These are phyloP conservation scores for Drosophila longiperda DNA, from an alignment of 2,888 invertebrate genomes.

Conservation along the genomic window DNA sequence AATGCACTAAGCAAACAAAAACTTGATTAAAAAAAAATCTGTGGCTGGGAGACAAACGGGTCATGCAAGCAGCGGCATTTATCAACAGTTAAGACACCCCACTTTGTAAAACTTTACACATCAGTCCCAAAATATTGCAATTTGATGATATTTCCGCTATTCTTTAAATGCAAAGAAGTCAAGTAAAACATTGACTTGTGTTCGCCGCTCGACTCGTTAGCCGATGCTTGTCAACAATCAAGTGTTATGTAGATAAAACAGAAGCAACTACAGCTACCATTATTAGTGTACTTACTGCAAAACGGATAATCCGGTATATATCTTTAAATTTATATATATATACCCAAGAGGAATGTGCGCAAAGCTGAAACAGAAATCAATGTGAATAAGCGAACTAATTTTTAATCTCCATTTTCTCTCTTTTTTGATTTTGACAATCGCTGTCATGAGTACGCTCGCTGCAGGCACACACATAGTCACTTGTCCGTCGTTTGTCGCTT, in stretches of 20 bases:
- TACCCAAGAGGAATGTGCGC: slow-evolving; percentile 64
- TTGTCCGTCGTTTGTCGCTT: slow-evolving; percentile 23
- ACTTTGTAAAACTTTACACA: no score
- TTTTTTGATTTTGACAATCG: slow-evolving; percentile 27
- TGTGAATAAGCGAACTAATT: slow-evolving; percentile 25
- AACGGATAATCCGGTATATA: slow-evolving; percentile 34
- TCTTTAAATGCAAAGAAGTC: no score
- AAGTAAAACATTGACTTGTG: no score
- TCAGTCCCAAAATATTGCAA: no score
- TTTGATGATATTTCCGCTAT: no score
- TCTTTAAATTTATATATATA: neutral
- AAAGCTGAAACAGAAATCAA: slow-evolving; percentile 65
- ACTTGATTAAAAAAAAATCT: no score
- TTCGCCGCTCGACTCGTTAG: no score
- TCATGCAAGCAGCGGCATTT: no score
- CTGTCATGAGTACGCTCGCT: slow-evolving; percentile 14
- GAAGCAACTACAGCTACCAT: slow-evolving; percentile 44
- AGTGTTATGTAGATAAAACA: slow-evolving; percentile 2
- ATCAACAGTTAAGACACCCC: no score
- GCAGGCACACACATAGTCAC: neutral
- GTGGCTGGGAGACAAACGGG: no score
- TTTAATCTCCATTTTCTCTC: neutral
- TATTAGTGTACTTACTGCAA: slow-evolving; percentile 30
- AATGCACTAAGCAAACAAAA: no score
- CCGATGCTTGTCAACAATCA: slow-evolving; percentile 35